A percentile compares a stretch with the other conserved stretches of the same genome.
Evolutionary conservation across 2,797 vertebrate genomes (phyloP).

Genomic region (Florisuga fusca): DNA sequence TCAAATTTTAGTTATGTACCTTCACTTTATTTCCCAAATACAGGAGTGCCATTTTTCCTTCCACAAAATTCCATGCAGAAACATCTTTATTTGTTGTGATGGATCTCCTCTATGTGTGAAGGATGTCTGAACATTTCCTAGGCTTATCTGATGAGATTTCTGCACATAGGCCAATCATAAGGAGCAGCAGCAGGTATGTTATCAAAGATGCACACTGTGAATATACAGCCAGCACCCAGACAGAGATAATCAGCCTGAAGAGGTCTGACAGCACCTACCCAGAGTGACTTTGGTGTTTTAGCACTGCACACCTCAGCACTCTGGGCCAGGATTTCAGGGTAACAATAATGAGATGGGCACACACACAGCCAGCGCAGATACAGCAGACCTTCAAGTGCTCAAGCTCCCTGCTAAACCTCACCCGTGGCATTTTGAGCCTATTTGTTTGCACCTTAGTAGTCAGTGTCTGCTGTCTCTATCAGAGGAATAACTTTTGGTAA

Average conservation of each 20-base stretch:
- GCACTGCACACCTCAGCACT: not conserved
- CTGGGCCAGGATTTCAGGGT: not conserved
- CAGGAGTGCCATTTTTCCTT: not conserved
- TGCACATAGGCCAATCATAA: not conserved
- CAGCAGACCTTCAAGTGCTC: not conserved
- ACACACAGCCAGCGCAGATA: not conserved
- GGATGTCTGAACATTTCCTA: not conserved
- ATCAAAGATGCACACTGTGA: not conserved
- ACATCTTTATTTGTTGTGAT: not conserved
- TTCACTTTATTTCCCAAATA: not conserved
- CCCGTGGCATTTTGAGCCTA: not conserved
- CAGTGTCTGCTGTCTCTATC: not conserved
- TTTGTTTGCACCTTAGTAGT: not conserved
- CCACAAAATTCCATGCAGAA: not conserved
- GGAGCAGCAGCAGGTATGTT: not conserved
- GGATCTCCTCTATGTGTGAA: not conserved
- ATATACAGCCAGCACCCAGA: not conserved
- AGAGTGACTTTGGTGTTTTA: not conserved
- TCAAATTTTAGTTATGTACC: not conserved
- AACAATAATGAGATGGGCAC: rapidly evolving
- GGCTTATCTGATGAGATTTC: not conserved
- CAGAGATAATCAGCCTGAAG: not conserved
- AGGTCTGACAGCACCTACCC: not conserved
- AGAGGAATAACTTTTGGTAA: not conserved
- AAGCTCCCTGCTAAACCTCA: not conserved